A percentile compares a stretch with the other conserved stretches of the same genome.
phyloP scores from a whole-genome alignment of 2,888 invertebrate genomes.

The Argyra leucocephala region DNA sequence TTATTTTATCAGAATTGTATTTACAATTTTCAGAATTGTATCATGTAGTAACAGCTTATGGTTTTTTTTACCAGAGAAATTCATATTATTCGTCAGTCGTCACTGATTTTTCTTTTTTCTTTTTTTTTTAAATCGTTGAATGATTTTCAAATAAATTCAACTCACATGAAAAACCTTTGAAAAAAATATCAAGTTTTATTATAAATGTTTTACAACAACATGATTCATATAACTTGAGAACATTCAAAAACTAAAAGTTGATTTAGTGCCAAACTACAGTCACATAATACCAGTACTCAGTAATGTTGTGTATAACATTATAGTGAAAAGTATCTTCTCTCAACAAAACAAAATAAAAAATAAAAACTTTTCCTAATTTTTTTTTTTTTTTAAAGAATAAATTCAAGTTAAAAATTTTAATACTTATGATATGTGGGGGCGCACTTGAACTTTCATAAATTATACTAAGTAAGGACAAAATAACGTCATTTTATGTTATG shows the following conservation, averaged over 20 bases:
- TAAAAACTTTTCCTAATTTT: not conserved
- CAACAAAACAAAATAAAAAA: not conserved
- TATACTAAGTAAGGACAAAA: not conserved
- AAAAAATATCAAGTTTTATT: no score
- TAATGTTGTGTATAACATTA: not conserved
- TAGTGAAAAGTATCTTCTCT: not conserved
- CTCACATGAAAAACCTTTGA: no score
- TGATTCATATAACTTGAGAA: no score
- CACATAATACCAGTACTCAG: not conserved
- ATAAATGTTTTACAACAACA: no score
- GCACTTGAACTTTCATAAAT: conserved; percentile 1
- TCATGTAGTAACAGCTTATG: no score
- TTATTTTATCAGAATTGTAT: no score
- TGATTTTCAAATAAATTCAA: no score
- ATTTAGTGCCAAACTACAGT: conserved; percentile 2
- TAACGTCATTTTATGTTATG: not conserved
- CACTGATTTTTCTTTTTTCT: no score
- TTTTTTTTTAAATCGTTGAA: no score
- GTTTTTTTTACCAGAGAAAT: no score
- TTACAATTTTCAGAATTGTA: no score
- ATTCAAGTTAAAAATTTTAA: not conserved
- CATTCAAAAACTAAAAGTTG: not conserved
- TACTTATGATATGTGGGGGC: conserved; percentile 1
- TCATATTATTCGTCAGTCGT: no score
- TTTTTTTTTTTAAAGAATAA: not conserved